Conservation (phyloP, 2,797 vertebrate genomes). For the Silurus lanzhouensis region DNA sequence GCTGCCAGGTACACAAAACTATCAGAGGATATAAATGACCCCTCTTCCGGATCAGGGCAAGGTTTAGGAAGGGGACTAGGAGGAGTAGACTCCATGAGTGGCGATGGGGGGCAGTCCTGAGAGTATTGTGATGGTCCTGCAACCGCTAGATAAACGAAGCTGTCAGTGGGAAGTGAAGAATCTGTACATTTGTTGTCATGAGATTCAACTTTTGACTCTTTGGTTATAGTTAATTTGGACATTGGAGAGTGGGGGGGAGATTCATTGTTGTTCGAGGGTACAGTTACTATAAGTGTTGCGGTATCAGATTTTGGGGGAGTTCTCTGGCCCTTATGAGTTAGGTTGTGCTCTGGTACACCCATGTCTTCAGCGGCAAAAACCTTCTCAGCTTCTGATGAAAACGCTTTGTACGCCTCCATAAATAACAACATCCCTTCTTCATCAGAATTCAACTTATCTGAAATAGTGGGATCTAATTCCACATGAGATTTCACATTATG, state of each 20-base stretch:
- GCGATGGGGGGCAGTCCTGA: constrained; percentile 71
- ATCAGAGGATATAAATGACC: constrained; percentile 72
- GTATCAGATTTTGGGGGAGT: constrained; percentile 64
- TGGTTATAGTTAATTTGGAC: constrained; percentile 51
- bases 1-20: constrained; percentile 83
- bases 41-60: constrained; percentile 65
- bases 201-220: constrained; percentile 57
- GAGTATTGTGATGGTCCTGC: constrained; percentile 67
- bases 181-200: constrained; percentile 65
- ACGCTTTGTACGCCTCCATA: constrained; percentile 57
- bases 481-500: constrained; percentile 62
- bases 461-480: constrained; percentile 52
- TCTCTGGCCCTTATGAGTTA: constrained; percentile 46
- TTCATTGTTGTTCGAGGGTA: constrained; percentile 25
- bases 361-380: constrained; percentile 51
- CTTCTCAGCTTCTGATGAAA: constrained; percentile 47
- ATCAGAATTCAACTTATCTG: constrained; percentile 51
- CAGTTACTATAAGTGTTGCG: constrained; percentile 23
- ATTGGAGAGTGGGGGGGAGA: constrained; percentile 58
- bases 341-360: constrained; percentile 40
- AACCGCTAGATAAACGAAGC: constrained; percentile 82
- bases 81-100: constrained; percentile 67
- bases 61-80: constrained; percentile 73
- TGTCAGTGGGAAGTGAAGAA: constrained; percentile 75
- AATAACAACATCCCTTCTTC: constrained; percentile 53